Conservation (phyloP, 2,888 invertebrate genomes). For the Drosophila kambysellisi region DNA sequence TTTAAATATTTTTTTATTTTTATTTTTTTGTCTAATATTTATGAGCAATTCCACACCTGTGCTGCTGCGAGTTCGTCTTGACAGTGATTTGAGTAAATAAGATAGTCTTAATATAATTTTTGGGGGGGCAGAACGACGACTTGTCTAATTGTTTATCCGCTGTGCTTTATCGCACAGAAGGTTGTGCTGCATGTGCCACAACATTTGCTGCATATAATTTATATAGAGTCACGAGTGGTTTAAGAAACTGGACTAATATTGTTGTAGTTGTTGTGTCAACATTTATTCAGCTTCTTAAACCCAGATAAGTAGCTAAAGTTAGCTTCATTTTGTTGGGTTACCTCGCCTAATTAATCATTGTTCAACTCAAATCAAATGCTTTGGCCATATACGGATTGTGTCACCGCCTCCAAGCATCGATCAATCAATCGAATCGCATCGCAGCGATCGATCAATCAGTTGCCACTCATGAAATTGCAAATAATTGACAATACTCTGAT, state of each 20-base stretch:
- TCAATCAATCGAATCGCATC: constrained; percentile 40
- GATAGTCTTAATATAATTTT: constrained; percentile 36
- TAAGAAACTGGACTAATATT: constrained; percentile 22
- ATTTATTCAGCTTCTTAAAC: constrained; percentile 16
- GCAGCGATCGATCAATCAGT: constrained; percentile 50
- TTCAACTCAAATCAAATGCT: constrained; percentile 5
- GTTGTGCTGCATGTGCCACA: constrained; percentile 43
- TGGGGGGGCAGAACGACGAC: constrained; percentile 21
- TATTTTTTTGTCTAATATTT: constrained; percentile 30
- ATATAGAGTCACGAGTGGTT: constrained; percentile 32
- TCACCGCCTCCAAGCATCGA: constrained; percentile 27
- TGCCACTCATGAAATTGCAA: constrained; percentile 37
- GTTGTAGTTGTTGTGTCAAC: constrained; percentile 22
- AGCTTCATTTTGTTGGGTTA: constrained; percentile 19
- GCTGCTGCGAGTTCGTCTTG: constrained; percentile 7
- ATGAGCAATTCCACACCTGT: constrained; percentile 42
- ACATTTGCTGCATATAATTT: constrained; percentile 60
- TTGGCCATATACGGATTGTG: constrained; percentile 24
- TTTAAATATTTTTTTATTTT: not conserved
- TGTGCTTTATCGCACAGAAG: constrained; percentile 19
- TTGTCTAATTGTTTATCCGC: constrained; percentile 50
- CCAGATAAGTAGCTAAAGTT: constrained; percentile 25
- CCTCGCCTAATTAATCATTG: constrained; percentile 25
- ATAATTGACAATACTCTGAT: constrained; percentile 41
- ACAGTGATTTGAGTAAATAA: constrained; percentile 56